A percentile compares a stretch with the other conserved stretches of the same genome.
Conservation (phyloP, 2,113 vertebrate genomes). For the Donacobius atricapilla region DNA sequence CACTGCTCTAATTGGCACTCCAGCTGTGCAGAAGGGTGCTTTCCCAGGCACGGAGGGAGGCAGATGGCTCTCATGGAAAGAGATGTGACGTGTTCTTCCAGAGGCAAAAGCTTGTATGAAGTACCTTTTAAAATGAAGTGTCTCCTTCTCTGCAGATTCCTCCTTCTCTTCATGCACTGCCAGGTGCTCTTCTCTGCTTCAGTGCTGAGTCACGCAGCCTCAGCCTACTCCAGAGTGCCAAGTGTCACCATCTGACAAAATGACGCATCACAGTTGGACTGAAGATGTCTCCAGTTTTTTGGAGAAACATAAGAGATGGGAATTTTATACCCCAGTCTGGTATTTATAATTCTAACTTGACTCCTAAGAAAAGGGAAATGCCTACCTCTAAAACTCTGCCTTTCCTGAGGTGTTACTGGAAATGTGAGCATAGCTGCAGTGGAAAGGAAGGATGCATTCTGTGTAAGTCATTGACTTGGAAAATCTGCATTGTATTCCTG, state of each 20-base stretch:
- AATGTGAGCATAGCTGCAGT: not conserved
- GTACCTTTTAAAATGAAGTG: not conserved
- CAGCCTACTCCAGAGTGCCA: not conserved
- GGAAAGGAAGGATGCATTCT: not conserved
- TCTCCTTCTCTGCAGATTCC: not conserved
- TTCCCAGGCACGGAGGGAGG: not conserved
- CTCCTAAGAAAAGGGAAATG: not conserved
- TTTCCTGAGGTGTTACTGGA: not conserved
- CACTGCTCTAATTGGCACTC: not conserved
- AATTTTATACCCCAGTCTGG: not conserved
- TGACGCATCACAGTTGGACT: not conserved
- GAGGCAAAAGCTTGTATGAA: not conserved
- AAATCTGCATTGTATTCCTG: not conserved
- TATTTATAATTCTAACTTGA: not conserved
- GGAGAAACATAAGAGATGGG: not conserved
- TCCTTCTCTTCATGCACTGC: not conserved
- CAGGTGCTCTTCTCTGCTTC: not conserved
- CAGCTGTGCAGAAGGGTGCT: not conserved
- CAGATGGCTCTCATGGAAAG: not conserved
- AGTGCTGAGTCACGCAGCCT: not conserved
- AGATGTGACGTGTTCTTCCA: not conserved
- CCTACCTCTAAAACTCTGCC: not conserved
- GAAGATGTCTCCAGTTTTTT: not conserved
- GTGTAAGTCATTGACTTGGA: not conserved
- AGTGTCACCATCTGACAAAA: conserved; percentile 24